Evolutionary conservation across 2,888 invertebrate genomes (phyloP), one percentile per base, ranked within the genome.

Genomic region (Acanthosepion lycidas): DNA sequence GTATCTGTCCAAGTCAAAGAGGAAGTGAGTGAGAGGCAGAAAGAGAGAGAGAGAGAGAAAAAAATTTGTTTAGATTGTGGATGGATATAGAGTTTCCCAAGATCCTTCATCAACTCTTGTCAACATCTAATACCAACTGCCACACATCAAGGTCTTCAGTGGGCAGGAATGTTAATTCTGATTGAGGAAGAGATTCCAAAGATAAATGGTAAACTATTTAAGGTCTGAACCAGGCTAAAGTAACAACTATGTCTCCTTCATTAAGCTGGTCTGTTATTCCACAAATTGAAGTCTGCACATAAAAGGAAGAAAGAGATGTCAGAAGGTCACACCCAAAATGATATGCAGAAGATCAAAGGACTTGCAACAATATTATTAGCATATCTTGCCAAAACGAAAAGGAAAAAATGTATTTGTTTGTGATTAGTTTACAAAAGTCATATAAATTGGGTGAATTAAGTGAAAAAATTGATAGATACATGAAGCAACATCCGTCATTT

Each of bases 51-150:
- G 78, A 78, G 78, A 78, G 78, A 15, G n/a, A 78, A n/a, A n/a
- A n/a, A 78, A 33, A n/a, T 3, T 78, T 78, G 78, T 78, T 78
- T 78, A 78, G 78, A 78, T 78, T 78, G n/a, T 15, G 78, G 78
- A 26, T 78, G 42, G 42, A 42, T 42, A 78, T 78, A 78, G 78
- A 78, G n/a, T 78, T 78, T 78, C n/a, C 78, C 3, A 78, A 78
- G n/a, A 78, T 78, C n/a, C n/a, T n/a, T 78, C 78, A 78, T 78
- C 78, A 78, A 78, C n/a, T 78, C 78, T 78, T 78, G 78, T 78
- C n/a, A 33, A 78, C 78, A 78, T 78, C 78, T 78, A 78, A 78
- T 78, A n/a, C 78, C 78, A 78, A 78, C n/a, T n/a, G n/a, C n/a
- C n/a, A 78, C 9, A 12, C n/a, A 78, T 78, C 78, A 78, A 78